Evolutionary conservation across 2,888 invertebrate species (phyloP).

Genomic region (Nymphalis urticae): DNA sequence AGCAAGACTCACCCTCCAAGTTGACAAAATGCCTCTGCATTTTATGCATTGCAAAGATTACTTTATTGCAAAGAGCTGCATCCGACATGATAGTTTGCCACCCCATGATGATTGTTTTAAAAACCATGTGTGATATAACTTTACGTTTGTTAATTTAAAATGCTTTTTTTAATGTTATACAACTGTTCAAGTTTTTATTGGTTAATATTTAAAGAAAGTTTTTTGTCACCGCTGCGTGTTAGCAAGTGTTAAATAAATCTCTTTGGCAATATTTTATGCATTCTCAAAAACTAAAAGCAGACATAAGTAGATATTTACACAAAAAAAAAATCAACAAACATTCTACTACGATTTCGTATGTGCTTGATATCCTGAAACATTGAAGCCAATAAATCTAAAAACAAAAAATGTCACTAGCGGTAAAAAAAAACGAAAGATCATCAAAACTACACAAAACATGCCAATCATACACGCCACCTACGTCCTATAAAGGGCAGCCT

Average conservation of each 20-base stretch:
- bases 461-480: slow-evolving; percentile 74
- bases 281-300: not conserved
- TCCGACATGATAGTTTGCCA: not conserved
- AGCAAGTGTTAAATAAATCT: not conserved
- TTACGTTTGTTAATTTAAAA: not conserved
- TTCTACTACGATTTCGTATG: not conserved
- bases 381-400: not conserved
- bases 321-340: not conserved
- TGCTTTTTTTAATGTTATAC: not conserved
- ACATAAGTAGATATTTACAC: too few relatives aligned
- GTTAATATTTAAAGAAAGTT: slow-evolving; percentile 3
- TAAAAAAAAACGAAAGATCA: not conserved
- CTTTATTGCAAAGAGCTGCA: not conserved
- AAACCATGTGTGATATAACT: not conserved
- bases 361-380: not conserved
- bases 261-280: not conserved
- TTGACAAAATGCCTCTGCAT: too few relatives aligned
- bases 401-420: not conserved
- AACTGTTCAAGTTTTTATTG: not conserved
- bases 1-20: too few relatives aligned
- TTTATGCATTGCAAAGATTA: too few relatives aligned
- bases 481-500: slow-evolving; percentile 94
- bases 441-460: slow-evolving; percentile 18
- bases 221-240: not conserved
- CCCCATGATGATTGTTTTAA: not conserved